Evolutionary conservation across 2,888 invertebrate genomes (phyloP).

Genomic region (Palloptera scutellata): DNA sequence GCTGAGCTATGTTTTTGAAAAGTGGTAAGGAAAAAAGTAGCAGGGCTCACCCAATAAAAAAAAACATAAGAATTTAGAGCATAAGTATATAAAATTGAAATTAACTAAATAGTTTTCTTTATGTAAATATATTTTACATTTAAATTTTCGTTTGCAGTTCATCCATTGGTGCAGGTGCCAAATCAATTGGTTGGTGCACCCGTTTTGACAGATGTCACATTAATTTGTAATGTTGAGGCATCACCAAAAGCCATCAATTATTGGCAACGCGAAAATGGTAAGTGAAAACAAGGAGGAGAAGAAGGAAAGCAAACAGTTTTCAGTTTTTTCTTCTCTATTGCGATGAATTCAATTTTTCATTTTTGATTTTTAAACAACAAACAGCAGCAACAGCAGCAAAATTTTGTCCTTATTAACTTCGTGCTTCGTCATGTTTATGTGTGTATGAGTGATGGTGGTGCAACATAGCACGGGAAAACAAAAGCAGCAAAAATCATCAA

Average conservation of each 20-base stretch:
- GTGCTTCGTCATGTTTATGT: conserved; percentile 6
- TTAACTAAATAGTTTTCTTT: too few relatives aligned
- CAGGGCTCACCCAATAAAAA: too few relatives aligned
- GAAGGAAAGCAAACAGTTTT: background rate
- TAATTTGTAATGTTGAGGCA: conserved; percentile 88
- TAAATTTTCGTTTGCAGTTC: conserved; percentile 70
- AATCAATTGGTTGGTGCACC: conserved; percentile 93
- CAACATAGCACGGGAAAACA: conserved; percentile 8
- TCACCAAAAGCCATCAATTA: conserved; percentile 94
- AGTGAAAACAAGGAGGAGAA: conserved; percentile 59
- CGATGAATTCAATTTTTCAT: background rate
- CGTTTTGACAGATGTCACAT: conserved; percentile 82
- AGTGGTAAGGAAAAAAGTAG: too few relatives aligned
- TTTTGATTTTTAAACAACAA: background rate
- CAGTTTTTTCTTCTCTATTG: background rate
- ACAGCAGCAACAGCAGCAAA: background rate
- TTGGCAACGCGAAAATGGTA: conserved; percentile 90
- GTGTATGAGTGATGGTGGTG: too few relatives aligned
- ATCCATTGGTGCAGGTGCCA: conserved; percentile 91
- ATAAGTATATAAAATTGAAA: too few relatives aligned
- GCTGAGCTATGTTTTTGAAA: too few relatives aligned
- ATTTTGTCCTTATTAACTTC: conserved; percentile 28
- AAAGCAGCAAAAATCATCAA: conserved; percentile 21
- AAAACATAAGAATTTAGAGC: too few relatives aligned
- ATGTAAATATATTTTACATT: too few relatives aligned